Conservation (phyloP, 2,797 vertebrate genomes). For the Myiotriccus ornatus region DNA sequence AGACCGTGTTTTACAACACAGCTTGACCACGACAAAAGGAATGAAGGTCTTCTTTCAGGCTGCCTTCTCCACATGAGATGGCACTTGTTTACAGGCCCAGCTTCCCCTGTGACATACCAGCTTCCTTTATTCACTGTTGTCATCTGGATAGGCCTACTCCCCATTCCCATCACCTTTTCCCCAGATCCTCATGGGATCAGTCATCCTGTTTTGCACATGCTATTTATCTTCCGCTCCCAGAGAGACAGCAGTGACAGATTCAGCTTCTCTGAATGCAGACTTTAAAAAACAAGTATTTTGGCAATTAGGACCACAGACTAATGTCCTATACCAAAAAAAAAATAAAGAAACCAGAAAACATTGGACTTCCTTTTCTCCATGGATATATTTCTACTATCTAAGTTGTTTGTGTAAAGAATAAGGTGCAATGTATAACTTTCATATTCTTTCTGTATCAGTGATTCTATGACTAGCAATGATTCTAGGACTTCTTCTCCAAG, state of each 20-base stretch:
- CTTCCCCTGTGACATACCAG: neutral
- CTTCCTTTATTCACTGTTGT: neutral
- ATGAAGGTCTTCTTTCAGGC: neutral
- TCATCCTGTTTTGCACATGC: neutral
- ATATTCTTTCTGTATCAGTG: neutral
- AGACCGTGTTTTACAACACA: neutral
- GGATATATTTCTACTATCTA: neutral
- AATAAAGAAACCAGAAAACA: rapidly evolving
- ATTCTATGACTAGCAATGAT: neutral
- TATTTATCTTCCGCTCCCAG: neutral
- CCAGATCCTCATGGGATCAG: neutral
- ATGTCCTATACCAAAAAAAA: neutral
- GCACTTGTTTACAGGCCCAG: neutral
- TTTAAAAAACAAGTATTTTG: neutral
- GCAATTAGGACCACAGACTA: neutral
- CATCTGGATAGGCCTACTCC: neutral
- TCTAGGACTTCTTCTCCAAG: neutral
- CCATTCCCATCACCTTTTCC: neutral
- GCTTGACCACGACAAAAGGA: neutral
- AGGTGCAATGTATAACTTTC: neutral
- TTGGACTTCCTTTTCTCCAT: neutral
- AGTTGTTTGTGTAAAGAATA: neutral
- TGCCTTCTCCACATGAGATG: neutral
- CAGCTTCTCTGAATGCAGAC: neutral
- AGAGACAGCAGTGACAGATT: neutral